phyloP scores from a whole-genome alignment of 2,113 vertebrate species.

The Plectropomus leopardus region DNA sequence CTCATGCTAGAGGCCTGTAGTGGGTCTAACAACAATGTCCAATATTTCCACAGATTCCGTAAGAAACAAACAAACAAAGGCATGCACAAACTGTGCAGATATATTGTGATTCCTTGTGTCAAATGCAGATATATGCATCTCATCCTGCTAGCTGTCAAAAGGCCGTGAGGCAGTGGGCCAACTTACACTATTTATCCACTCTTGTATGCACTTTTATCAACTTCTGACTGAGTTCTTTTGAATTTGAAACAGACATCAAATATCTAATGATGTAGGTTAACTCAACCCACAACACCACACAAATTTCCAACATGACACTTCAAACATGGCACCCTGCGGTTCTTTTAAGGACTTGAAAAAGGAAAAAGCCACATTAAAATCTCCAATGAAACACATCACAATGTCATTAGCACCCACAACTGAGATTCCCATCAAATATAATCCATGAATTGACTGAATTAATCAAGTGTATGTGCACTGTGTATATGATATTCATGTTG shows the following conservation, averaged over 20 bases:
- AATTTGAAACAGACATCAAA: background rate
- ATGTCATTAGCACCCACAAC: no score
- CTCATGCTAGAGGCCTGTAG: no score
- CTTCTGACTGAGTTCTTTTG: slow-evolving; percentile 4
- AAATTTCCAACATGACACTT: background rate
- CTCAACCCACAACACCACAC: background rate
- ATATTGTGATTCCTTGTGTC: background rate
- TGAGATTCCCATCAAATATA: background rate
- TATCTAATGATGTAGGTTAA: background rate
- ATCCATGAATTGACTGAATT: background rate
- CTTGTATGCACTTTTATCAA: background rate
- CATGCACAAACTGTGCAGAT: background rate
- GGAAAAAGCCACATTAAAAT: background rate
- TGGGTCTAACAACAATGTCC: background rate
- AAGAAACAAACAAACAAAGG: background rate
- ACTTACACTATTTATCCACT: background rate
- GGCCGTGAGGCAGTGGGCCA: background rate
- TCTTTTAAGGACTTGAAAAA: background rate
- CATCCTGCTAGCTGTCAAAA: background rate
- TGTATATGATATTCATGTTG: no score
- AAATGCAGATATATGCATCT: background rate
- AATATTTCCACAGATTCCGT: no score
- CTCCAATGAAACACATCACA: background rate
- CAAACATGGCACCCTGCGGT: background rate
- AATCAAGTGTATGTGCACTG: background rate